Base-by-base conservation (phyloP, 64 coral and sea anemone species). In the Stylophora pistillata region DNA sequence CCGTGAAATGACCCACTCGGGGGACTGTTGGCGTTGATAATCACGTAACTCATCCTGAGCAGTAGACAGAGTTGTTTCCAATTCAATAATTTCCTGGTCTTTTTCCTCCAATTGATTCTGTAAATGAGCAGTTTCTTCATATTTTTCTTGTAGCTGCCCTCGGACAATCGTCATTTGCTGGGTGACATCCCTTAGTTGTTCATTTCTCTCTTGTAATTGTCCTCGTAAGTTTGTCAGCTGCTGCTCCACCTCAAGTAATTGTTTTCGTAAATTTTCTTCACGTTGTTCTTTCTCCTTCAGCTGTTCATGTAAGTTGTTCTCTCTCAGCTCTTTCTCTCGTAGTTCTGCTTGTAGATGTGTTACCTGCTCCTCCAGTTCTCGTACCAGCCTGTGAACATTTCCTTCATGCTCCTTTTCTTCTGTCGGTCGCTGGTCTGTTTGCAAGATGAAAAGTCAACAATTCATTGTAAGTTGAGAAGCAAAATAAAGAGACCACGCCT, bases 11-110 rank as follows among this genome's bases (percentile, higher is more conserved):
- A 86, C 54, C 60, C 52, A 78, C 16, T 30, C 57, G 25, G 30
- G 47, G 15, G 28, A 5, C 30, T 29, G 12, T n/a, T 55, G 30
- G 14, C 26, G 30, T 30, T 34, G 76, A n/a, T 53, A 23, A 11
- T 78, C 75, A 23, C 33, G 32, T 17, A 89, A 5, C 11, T 58
- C 31, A 13, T 72, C 75, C 37, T 89, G 87, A 74, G 76, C 87
- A 47, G 16, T n/a, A 3, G 87, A 5, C 10, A 89, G 76, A 37
- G 27, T 89, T 27, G n/a, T 37, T 34, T 78, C 74, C 1, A 89
- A 62, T 33, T 79, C 76, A 70, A 28, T n/a, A 0, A 52, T 37
- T 28, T 29, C 28, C 12, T 79, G 37, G 9, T 89, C 55, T 20
- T 18, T 78, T 41, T 4, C 57, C 16, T 33, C 29, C 15, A 89